Base-by-base conservation (phyloP, 2,888 invertebrate species). In the Nomada fucata region DNA sequence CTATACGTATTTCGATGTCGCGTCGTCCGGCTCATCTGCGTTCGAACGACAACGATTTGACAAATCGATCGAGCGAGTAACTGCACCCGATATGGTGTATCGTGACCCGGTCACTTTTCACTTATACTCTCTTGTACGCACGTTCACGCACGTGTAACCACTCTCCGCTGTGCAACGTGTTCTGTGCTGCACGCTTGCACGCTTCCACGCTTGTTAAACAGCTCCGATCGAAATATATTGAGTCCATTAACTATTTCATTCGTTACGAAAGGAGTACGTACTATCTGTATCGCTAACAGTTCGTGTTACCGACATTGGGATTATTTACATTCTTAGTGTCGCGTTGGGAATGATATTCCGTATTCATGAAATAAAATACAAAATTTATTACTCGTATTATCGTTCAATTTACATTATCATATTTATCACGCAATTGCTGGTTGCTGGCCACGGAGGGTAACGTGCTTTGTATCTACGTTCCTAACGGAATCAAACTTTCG, bases 81-180 rank as follows among this genome's bases (percentile, higher is more conserved):
- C 79, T 77, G 53, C 64, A 26, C 55, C 53, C 23, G 64, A 73
- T 77, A 53, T 65, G 20, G 73, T 50, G 55, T 71, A 26, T 57
- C 68, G 53, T 68, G 82, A 79, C 84, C 86, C 26, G 74, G 78
- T 76, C 77, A 80, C 78, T 84, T 80, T 81, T 84, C 77, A 55
- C 67, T 79, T 82, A 72, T 69, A 64, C 61, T 55, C 36, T n/a
- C 55, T 44, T 36, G 13, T 23, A 59, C 53, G 26, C 47, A 59
- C 65, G 77, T 78, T 57, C 74, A 80, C 70, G 68, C 86, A 83
- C 87, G 87, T 87, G 82, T 61, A 57, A 52, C n/a, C 64, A 47
- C 75, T 50, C 71, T 47, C 57, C 29, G 20, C 26, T 29, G 67
- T 52, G 20, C 69, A 52, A 57, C 53, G 23, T 70, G 64, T 59